Base-by-base conservation (phyloP, 37 sponge, comb jelly and placozoan genomes). In the Beroe forskalii region DNA sequence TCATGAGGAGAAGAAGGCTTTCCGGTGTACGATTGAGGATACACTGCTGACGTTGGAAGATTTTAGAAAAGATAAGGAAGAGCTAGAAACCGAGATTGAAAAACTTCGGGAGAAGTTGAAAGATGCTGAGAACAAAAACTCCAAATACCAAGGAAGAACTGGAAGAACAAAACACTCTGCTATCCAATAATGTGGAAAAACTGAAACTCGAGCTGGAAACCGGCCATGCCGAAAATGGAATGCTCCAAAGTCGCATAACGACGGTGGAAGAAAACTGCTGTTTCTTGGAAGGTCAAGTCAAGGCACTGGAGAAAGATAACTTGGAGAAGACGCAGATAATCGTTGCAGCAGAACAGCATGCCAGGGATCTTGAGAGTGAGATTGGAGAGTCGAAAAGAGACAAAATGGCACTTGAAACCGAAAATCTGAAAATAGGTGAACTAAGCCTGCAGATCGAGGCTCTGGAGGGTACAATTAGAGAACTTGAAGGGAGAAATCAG, bases 181-280 rank as follows among this genome's bases (percentile, higher is more conserved):
- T 80, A 6, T 41, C 8, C 28, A 80, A 80, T 48, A 80, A 80
- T 25, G 55, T 44, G 44, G 86, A 80, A 43, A 80, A 80, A 27
- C 30, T 80, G 40, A 80, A 80, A 25, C 30, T 80, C 1, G 86
- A 80, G 55, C 37, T 80, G 2, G 86, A 80, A 80, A 80, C 86
- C 2, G 12, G 86, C 1, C 44, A 43, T 22, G 28, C 86, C 4
- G 86, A 80, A 24, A 80, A 80, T 25, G 37, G 30, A 28, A 80
- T 80, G 86, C 86, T 80, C 0, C 86, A 80, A 80, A 42, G 41
- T 1, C 37, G 86, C 8, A 27, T 80, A 28, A 23, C 44, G 0
- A 80, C 86, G 1, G 86, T 80, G 14, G 86, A 80, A 43, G 86
- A 80, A 43, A 80, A 80, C 86, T 80, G 86, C 31, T 23, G 55